These are phyloP conservation scores for Plebejus anna DNA, from an alignment of 2,888 invertebrate genomes.

Conservation along the genomic window DNA sequence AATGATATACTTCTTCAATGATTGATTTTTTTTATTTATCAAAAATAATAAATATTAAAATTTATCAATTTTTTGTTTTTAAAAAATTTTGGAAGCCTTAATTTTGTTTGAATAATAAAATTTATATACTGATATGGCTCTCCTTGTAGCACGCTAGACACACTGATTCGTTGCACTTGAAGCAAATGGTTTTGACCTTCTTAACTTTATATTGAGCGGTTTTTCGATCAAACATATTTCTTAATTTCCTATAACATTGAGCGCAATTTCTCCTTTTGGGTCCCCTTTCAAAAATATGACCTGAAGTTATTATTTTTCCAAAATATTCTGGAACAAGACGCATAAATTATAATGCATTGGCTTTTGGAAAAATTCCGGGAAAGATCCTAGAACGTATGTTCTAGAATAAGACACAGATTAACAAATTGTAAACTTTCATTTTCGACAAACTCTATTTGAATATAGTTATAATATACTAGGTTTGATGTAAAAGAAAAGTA, in stretches of 20 bases:
- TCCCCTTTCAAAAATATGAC: constrained; percentile 12
- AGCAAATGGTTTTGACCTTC: constrained; percentile 17
- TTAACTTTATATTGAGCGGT: constrained; percentile 16
- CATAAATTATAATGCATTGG: neutral
- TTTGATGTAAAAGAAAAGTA: too few species aligned
- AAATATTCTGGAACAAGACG: constrained; percentile 7
- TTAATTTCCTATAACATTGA: constrained; percentile 4
- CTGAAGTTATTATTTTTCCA: constrained; percentile 17
- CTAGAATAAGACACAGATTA: neutral
- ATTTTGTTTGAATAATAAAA: neutral
- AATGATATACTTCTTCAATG: neutral
- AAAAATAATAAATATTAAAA: neutral
- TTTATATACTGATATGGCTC: neutral
- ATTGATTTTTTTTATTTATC: neutral
- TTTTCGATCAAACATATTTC: constrained; percentile 13
- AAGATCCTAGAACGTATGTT: neutral
- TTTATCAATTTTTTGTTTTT: neutral
- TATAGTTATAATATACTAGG: too few species aligned
- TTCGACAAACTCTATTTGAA: too few species aligned
- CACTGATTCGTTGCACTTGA: constrained; percentile 19
- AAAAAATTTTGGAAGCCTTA: neutral
- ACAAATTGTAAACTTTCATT: too few species aligned
- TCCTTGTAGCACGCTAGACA: constrained; percentile 5
- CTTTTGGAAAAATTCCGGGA: constrained; percentile 22
- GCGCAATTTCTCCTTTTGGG: constrained; percentile 19